Percentiles rank a stretch among this genome's conserved stretches.
These are phyloP conservation scores for Manis pentadactyla DNA, from an alignment of 2,797 vertebrate genomes.

Conservation along the genomic window DNA sequence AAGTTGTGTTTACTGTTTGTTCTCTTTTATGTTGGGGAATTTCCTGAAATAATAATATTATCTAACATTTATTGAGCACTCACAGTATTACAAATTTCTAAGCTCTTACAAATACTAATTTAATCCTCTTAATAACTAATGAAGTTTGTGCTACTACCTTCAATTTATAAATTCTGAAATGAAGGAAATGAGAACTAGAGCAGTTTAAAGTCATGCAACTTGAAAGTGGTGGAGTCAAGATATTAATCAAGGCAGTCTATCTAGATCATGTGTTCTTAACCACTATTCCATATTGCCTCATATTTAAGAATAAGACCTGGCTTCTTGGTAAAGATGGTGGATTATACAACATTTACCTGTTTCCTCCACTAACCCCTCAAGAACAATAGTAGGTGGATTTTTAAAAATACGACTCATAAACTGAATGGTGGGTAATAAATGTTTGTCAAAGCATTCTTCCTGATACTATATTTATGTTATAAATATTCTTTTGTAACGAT, in stretches of 20 bases:
- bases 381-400: constrained; percentile 22
- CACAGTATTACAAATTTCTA: background rate
- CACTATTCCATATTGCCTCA: background rate
- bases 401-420: background rate
- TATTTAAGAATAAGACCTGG: background rate
- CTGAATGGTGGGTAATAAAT: too few relatives aligned
- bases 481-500: too few relatives aligned
- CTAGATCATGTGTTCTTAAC: background rate
- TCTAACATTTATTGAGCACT: background rate
- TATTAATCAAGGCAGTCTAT: background rate
- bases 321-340: background rate
- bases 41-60: background rate
- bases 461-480: too few relatives aligned
- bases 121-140: background rate
- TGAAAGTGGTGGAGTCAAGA: background rate
- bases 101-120: constrained; percentile 26
- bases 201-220: background rate
- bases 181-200: background rate
- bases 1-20: background rate
- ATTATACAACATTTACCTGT: background rate
- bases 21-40: constrained; percentile 14
- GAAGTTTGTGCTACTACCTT: background rate
- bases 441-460: too few relatives aligned
- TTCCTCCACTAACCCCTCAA: background rate
- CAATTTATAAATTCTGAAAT: background rate